A percentile compares a stretch with the other conserved stretches of the same genome.
Conservation (phyloP, 92 coral and sea anemone species). For the Nematostella vectensis region DNA sequence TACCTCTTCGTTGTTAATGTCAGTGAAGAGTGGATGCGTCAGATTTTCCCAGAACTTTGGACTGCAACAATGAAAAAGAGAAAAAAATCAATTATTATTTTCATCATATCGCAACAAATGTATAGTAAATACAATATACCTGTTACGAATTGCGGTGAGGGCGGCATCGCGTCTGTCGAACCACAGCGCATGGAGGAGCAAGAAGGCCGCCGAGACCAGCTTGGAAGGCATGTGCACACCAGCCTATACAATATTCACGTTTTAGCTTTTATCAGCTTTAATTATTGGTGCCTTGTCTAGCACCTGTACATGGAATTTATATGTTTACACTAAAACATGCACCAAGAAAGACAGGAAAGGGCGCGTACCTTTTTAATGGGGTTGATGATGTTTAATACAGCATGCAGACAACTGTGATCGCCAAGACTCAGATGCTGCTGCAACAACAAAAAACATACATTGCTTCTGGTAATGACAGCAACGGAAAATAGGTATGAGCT, state of each 20-base stretch:
- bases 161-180: slow-evolving; percentile 90
- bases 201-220: slow-evolving; percentile 69
- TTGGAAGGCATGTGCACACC: slow-evolving; percentile 30
- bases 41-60: slow-evolving; percentile 72
- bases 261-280: neutral
- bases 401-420: slow-evolving; percentile 78
- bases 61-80: too few species aligned
- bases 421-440: slow-evolving; percentile 65
- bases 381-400: slow-evolving; percentile 63
- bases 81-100: too few species aligned
- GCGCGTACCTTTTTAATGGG: slow-evolving; percentile 50
- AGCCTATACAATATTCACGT: neutral
- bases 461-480: too few species aligned
- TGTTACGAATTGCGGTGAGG: slow-evolving; percentile 63
- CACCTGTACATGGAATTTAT: too few species aligned
- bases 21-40: slow-evolving; percentile 50
- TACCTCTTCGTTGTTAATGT: slow-evolving; percentile 15
- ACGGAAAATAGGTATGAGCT: too few species aligned
- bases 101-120: neutral
- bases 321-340: too few species aligned
- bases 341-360: neutral
- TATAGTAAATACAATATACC: slow-evolving; percentile 30
- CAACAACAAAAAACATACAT: too few species aligned
- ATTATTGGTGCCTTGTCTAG: neutral
- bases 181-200: slow-evolving; percentile 83